Conservation (phyloP, 2,797 vertebrate genomes). For the Moxostoma hubbsi region DNA sequence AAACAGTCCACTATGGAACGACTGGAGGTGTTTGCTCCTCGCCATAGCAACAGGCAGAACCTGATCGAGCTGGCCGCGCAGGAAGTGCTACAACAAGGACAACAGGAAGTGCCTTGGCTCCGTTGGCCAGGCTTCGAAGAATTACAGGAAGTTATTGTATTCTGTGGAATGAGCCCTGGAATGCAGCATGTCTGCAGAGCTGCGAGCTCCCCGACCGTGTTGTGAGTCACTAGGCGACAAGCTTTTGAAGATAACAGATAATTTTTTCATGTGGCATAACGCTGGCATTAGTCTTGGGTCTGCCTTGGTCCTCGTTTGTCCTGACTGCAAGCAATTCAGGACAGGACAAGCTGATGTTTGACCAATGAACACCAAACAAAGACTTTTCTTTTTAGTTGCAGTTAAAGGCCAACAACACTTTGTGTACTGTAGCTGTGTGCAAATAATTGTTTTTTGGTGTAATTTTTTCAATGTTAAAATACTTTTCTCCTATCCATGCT, state of each 20-base stretch:
- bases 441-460: too few relatives aligned
- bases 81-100: constrained; percentile 95
- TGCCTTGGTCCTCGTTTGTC: background rate
- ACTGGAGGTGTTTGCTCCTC: constrained; percentile 75
- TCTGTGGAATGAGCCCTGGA: constrained; percentile 92
- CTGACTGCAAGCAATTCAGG: background rate
- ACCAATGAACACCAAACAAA: too few relatives aligned
- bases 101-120: constrained; percentile 99
- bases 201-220: constrained; percentile 71
- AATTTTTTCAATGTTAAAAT: too few relatives aligned
- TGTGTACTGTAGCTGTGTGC: too few relatives aligned
- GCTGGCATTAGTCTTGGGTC: constrained; percentile 53
- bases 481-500: too few relatives aligned
- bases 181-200: constrained; percentile 88
- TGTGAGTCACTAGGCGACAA: constrained; percentile 72
- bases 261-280: constrained; percentile 68
- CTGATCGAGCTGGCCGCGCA: constrained; percentile 83
- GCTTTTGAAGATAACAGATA: constrained; percentile 84
- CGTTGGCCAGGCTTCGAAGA: constrained; percentile 90
- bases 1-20: background rate
- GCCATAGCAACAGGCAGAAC: constrained; percentile 85
- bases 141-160: constrained; percentile 99
- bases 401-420: too few relatives aligned
- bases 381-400: too few relatives aligned
- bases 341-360: background rate